These are phyloP conservation scores for Cataglyphis albicans DNA, from an alignment of 2,888 invertebrate species.

Conservation along the genomic window DNA sequence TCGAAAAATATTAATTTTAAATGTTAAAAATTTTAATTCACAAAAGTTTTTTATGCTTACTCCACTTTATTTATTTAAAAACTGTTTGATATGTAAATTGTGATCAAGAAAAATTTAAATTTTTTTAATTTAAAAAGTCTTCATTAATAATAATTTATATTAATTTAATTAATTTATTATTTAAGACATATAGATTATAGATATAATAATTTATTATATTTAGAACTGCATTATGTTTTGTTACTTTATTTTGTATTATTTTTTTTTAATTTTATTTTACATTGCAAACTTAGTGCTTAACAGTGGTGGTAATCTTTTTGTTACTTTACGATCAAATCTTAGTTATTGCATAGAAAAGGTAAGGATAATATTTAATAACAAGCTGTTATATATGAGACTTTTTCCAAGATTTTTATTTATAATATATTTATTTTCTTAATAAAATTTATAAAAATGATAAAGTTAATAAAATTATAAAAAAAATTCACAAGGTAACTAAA, in stretches of 20 bases:
- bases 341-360: conserved; percentile 38
- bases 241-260: neutral
- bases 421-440: neutral
- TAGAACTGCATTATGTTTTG: conserved; percentile 2
- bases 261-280: conserved; percentile 4
- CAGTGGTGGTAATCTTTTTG: neutral
- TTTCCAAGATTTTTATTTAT: neutral
- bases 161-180: neutral
- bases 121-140: neutral
- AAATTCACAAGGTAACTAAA: neutral
- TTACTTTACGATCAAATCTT: conserved; percentile 6
- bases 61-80: neutral
- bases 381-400: neutral
- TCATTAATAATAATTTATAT: neutral
- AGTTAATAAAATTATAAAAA: neutral
- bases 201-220: conserved; percentile 10
- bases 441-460: neutral
- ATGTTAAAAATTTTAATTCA: neutral
- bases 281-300: neutral
- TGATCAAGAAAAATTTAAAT: neutral
- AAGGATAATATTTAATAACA: conserved; percentile 36
- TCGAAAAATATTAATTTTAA: neutral
- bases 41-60: neutral
- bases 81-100: neutral
- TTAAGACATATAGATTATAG: neutral